A percentile compares a stretch with the other conserved stretches of the same genome.
phyloP scores from a whole-genome alignment of 2,113 vertebrate species.

The Gallinago undulata region DNA sequence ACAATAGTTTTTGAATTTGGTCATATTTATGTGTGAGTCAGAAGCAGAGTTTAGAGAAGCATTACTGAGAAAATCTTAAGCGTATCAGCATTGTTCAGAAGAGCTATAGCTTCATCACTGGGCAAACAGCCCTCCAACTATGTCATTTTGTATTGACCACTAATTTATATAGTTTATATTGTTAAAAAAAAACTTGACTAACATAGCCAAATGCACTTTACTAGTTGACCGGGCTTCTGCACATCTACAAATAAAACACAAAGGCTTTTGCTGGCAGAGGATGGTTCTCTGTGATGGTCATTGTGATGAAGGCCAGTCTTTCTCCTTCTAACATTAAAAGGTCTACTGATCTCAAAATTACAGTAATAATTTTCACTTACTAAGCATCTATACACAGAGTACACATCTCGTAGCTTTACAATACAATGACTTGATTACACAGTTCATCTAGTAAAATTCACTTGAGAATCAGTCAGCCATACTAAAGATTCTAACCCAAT shows the following conservation, averaged over 20 bases:
- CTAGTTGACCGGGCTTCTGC: neutral
- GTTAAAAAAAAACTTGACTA: neutral
- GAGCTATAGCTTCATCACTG: neutral
- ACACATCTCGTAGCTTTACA: neutral
- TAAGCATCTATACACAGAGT: neutral
- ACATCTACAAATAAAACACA: neutral
- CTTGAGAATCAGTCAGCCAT: neutral
- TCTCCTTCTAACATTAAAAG: neutral
- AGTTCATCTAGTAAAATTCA: constrained; percentile 12
- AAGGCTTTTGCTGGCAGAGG: neutral
- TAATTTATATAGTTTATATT: neutral
- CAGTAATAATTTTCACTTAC: neutral
- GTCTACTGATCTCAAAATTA: neutral
- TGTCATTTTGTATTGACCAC: neutral
- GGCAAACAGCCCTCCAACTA: neutral
- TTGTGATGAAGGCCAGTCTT: neutral
- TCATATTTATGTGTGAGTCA: neutral
- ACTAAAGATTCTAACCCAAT: neutral
- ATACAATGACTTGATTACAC: neutral
- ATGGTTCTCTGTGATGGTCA: too few species aligned
- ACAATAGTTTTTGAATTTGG: neutral
- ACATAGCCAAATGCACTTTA: neutral
- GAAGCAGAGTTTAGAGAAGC: neutral
- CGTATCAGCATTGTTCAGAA: neutral
- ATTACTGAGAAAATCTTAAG: neutral